Percentiles rank a stretch among this genome's conserved stretches.
These are phyloP conservation scores for Drosophila obscura DNA, from an alignment of 1,140 invertebrate genomes.

Conservation along the genomic window DNA sequence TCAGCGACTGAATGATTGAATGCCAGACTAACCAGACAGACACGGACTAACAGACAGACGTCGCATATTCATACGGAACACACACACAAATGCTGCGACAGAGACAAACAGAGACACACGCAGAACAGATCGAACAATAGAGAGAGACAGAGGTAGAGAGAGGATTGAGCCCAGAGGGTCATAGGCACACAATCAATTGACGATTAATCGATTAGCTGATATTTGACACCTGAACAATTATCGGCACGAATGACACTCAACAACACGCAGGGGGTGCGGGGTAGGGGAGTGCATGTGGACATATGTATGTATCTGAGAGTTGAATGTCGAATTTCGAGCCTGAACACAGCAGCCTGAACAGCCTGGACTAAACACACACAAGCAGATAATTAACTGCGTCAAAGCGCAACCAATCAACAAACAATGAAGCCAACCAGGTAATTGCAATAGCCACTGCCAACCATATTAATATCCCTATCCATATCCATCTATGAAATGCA, in stretches of 20 bases:
- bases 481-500: no score
- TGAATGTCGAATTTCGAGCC: constrained; percentile 12
- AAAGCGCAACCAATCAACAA: no score
- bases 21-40: constrained; percentile 13
- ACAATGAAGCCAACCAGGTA: no score
- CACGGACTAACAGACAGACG: not conserved
- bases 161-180: no score
- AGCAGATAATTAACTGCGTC: no score
- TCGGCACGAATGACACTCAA: constrained; percentile 44
- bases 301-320: not conserved
- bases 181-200: constrained; percentile 16
- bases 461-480: no score
- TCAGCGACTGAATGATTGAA: constrained; percentile 25
- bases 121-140: not conserved
- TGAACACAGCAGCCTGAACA: not conserved
- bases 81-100: no score
- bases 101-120: no score
- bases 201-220: constrained; percentile 68
- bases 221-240: constrained; percentile 65
- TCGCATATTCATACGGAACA: no score
- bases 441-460: no score
- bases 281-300: no score
- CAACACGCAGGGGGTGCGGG: not conserved
- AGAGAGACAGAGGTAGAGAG: constrained; percentile 23
- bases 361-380: no score